Evolutionary conservation across 1,140 invertebrate genomes (phyloP), one percentile per base, ranked within the genome.

Genomic region (Drosophila equinoxialis): DNA sequence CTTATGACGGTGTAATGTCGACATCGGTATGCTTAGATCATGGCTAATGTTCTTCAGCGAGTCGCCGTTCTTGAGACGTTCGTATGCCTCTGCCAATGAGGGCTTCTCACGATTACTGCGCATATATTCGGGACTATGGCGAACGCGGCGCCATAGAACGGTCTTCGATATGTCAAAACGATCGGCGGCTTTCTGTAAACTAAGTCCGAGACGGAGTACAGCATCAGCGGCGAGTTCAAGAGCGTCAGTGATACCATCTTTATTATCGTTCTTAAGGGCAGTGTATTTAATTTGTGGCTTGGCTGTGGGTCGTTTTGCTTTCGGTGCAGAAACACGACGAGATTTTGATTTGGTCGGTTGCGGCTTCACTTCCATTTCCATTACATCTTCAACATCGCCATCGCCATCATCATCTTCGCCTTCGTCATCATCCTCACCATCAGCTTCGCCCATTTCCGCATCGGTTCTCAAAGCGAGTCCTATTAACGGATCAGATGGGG

Each of bases 131-230:
- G 93, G 92, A 69, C 86, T 73, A 60, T 94, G 94, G 70, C 94
- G 93, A 58, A 94, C 94, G 62, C 94, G 87, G 64, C 94, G 90
- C 94, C 94, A 95, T 20, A 95, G 81, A 3, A 95, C 94, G 10
- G 94, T 95, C 89, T 95, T 95, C 11, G 94, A 94, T 75, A 95
- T 94, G 59, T 93, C 92, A 66, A 89, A 94, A 65, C 93, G 92
- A 78, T 92, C 82, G 2, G 94, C 93, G 17, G 94, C 94, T 11
- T 93, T 92, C 20, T 94, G 93, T 65, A 94, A 93, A 4, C 94
- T 94, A 83, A 94, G 93, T 65, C 92, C 93, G 3, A 94, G 93
- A 13, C 93, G 81, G 66, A 93, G 93, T 14, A 94, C 94, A 3
- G 94, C 94, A 2, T 94, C 93, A 8, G 94, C 90, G 1, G 91